Base-by-base conservation (phyloP, 2,888 invertebrate species). In the Sceliomorpha sp. region DNA sequence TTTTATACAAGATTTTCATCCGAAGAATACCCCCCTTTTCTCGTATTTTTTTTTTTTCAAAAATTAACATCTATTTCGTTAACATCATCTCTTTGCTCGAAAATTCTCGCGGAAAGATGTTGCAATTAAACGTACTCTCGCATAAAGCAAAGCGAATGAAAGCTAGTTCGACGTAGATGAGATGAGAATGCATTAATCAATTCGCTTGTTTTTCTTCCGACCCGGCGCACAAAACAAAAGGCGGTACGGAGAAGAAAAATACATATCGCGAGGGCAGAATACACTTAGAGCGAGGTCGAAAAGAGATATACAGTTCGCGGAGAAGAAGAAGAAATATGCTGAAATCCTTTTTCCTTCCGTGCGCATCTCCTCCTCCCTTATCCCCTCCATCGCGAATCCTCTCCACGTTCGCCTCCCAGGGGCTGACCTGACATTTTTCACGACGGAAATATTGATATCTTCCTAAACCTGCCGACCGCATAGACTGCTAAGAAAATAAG, bases 391-490 rank as follows among this genome's bases (percentile, higher is more conserved):
- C 37, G 36, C 42, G 42, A 9, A 37, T 48, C 55, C 44, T 56
- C 51, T 45, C 47, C 29, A 14, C 53, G 60, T 58, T 55, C 64
- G 58, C 68, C 74, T 73, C 70, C 20, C 9, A 79, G 64, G 76
- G 73, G 73, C 77, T 79, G 83, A 83, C 80, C 83, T 69, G 76
- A 79, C 82, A 75, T 79, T 82, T 80, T 77, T 75, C 77, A 66
- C 42, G 63, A 62, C 68, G 66, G 72, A 71, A 77, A 82, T 79
- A 83, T 80, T 74, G 82, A 83, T 83, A 81, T 78, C 77, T 72
- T 72, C 42, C 71, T 80, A 82, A 79, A 80, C 76, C 74, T 72
- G 72, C 51, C 58, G 45, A 55, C 55, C 44, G 36, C 42, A 40
- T 32, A 47, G 44, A 66, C 55, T 62, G 39, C 44, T 47, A 34